Evolutionary conservation across 2,888 invertebrate species (phyloP).

Genomic region (Chrysolina oricalcia): DNA sequence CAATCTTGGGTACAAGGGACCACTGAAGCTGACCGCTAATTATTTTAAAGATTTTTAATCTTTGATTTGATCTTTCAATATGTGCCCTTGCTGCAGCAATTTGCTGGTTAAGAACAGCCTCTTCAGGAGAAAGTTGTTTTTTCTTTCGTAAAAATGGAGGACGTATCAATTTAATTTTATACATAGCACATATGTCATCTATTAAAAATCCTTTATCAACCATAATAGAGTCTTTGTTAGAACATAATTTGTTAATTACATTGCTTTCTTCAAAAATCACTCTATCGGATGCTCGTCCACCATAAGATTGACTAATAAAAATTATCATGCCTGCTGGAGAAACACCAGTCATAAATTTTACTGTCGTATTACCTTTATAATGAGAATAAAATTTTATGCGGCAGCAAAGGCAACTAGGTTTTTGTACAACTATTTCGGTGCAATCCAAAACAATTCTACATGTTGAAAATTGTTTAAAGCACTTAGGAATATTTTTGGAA

Average conservation of each 20-base stretch:
- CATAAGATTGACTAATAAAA: constrained; percentile 35
- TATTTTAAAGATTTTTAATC: constrained; percentile 37
- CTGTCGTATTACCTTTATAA: constrained; percentile 31
- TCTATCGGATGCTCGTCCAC: too few species aligned
- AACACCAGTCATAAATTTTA: constrained; percentile 37
- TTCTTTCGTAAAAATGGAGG: constrained; percentile 41
- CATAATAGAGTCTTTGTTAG: constrained; percentile 53
- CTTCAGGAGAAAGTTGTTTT: constrained; percentile 41
- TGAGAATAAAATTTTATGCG: constrained; percentile 36
- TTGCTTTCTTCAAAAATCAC: constrained; percentile 41
- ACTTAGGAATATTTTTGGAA: constrained; percentile 53
- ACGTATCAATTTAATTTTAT: constrained; percentile 40
- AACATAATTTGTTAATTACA: constrained; percentile 13
- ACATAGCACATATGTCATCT: constrained; percentile 35
- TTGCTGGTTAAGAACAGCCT: constrained; percentile 38
- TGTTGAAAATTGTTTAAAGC: constrained; percentile 55
- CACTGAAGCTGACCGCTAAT: constrained; percentile 18
- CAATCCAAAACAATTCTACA: constrained; percentile 58
- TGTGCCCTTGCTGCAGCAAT: constrained; percentile 50
- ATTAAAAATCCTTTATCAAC: too few species aligned
- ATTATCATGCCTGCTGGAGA: constrained; percentile 34
- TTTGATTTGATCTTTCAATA: too few species aligned
- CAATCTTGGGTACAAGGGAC: constrained; percentile 24
- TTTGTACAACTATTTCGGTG: constrained; percentile 47
- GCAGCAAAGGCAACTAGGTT: constrained; percentile 38